A percentile compares a stretch with the other conserved stretches of the same genome.
phyloP scores from a whole-genome alignment of 2,797 vertebrate genomes.

The Enteromius argenteus region DNA sequence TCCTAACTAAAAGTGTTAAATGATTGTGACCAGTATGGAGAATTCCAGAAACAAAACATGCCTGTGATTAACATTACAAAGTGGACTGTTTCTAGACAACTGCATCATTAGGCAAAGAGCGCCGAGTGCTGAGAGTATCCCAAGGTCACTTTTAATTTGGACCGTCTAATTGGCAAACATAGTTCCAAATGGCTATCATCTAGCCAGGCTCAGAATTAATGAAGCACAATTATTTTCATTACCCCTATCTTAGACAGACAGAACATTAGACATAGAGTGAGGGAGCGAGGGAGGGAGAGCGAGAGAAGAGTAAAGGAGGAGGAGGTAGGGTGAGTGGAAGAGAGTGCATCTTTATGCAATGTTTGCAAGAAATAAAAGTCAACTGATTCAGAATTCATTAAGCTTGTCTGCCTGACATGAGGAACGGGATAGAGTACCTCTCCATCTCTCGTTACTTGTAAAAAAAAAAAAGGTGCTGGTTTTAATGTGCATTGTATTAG shows the following conservation, averaged over 20 bases:
- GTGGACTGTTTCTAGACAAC: constrained; percentile 83
- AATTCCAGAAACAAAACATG: constrained; percentile 71
- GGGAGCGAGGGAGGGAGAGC: constrained; percentile 64
- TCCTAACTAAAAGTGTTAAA: constrained; percentile 67
- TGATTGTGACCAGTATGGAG: constrained; percentile 65
- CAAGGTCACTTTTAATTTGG: constrained; percentile 99
- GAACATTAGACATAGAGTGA: constrained; percentile 83
- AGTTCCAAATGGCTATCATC: constrained; percentile 98
- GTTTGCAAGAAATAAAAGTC: constrained; percentile 81
- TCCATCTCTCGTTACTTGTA: constrained; percentile 77
- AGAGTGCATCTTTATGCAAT: constrained; percentile 76
- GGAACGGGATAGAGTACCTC: constrained; percentile 76
- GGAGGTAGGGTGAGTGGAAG: constrained; percentile 44
- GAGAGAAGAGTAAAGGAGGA: constrained; percentile 31
- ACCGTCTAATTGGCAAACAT: constrained; percentile 98
- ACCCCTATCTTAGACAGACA: constrained; percentile 89
- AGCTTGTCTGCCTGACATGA: constrained; percentile 72
- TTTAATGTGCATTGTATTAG: constrained; percentile 83
- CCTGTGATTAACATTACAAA: constrained; percentile 87
- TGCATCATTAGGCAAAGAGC: constrained; percentile 90
- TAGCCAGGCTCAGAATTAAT: constrained; percentile 95
- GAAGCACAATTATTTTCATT: constrained; percentile 98
- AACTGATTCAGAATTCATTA: constrained; percentile 84
- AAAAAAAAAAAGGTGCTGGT: constrained; percentile 72
- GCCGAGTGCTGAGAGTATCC: constrained; percentile 87